Conservation (phyloP, 2,888 invertebrate species). For the Cancer borealis region DNA sequence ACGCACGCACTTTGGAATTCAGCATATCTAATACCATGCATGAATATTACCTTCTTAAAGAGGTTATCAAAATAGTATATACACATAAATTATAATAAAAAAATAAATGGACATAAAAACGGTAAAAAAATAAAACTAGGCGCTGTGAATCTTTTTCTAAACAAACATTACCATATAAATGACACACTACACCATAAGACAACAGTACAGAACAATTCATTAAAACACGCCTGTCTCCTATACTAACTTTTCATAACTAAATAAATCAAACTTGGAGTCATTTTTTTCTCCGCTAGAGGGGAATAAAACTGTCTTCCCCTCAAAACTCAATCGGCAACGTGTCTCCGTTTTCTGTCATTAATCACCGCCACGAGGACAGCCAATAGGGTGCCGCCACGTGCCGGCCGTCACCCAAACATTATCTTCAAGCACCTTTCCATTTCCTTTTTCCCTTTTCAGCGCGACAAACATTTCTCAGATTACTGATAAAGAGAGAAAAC, state of each 20-base stretch:
- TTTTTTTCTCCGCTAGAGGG: not conserved
- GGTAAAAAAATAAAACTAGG: not conserved
- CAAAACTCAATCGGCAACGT: conserved; percentile 44
- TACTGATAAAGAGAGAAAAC: conserved; percentile 5
- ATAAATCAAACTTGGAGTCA: not conserved
- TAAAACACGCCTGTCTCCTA: conserved; percentile 14
- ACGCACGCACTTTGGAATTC: not conserved
- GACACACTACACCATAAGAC: not conserved
- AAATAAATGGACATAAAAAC: not conserved
- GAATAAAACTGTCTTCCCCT: conserved; percentile 35
- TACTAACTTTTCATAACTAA: not conserved
- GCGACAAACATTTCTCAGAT: not conserved
- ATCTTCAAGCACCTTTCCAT: conserved; percentile 50
- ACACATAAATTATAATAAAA: not conserved
- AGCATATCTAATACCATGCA: not conserved
- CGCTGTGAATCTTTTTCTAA: not conserved
- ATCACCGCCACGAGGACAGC: conserved; percentile 47
- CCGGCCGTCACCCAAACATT: conserved; percentile 54
- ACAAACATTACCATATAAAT: not conserved
- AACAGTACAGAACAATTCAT: not conserved
- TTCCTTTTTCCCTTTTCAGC: conserved; percentile 7
- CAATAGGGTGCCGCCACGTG: conserved; percentile 55
- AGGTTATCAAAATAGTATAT: not conserved
- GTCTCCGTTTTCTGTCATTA: conserved; percentile 61
- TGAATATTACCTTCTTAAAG: not conserved